Conservation (phyloP, 2,113 vertebrate genomes). For the Mungos mungo region DNA sequence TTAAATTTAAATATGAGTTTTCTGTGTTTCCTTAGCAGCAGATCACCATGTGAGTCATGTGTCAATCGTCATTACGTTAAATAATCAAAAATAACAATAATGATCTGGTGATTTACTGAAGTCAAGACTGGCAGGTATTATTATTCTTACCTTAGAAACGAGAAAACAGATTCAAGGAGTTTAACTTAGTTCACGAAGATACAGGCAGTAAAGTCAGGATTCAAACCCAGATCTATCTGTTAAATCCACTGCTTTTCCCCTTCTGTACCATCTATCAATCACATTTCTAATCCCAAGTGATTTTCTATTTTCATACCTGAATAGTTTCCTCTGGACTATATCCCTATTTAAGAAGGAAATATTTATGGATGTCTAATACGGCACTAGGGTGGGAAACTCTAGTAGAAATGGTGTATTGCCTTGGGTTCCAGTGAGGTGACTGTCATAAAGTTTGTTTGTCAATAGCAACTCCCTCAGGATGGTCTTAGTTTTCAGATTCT, state of each 20-base stretch:
- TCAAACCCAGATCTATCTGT: not conserved
- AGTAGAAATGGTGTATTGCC: not conserved
- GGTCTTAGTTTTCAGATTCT: not conserved
- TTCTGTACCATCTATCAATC: not conserved
- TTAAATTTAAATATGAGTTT: not conserved
- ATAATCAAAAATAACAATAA: not conserved
- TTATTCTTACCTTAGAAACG: not conserved
- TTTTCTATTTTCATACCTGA: not conserved
- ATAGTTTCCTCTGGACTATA: not conserved
- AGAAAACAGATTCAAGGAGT: not conserved
- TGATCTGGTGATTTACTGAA: not conserved
- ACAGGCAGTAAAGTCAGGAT: not conserved
- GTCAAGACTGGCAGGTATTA: not conserved
- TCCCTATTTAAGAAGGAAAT: not conserved
- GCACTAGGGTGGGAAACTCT: not conserved
- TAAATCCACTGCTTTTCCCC: not conserved
- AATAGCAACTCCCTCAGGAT: not conserved
- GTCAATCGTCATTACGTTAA: constrained; percentile 7
- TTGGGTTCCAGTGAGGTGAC: not conserved
- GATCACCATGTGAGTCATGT: not conserved
- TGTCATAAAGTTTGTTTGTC: not conserved
- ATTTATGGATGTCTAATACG: not conserved
- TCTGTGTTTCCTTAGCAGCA: not conserved
- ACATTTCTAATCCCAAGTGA: not conserved
- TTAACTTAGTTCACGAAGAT: not conserved